Evolutionary conservation across 1,140 invertebrate species (phyloP), one percentile per base, ranked within the genome.

Genomic region (Catajapyx aquilonaris): DNA sequence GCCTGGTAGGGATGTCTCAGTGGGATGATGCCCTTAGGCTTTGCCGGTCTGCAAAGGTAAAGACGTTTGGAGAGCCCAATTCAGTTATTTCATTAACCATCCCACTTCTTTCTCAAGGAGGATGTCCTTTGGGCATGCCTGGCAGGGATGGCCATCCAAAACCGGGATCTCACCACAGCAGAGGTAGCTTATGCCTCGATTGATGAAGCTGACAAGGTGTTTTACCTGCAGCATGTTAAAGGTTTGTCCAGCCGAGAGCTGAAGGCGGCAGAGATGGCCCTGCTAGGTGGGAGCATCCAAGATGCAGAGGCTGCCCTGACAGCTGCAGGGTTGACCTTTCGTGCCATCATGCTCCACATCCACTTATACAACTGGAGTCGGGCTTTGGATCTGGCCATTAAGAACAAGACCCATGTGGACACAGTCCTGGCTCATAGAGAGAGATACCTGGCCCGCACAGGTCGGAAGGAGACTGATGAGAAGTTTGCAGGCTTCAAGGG

Each of bases 121-220:
- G 75, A 81, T 44, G 71, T 69, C 22, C 54, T 93, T 13, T 95
- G 90, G 88, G 78, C 85, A 1, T 83, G 80, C 48, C 61, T 94
- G 42, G 88, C 87, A 2, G 81, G 80, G 1, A 64, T 91, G 55
- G 74, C 87, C 10, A 76, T 76, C 34, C 72, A 80, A 44, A 69
- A 69, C 31, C 77, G 73, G 50, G 68, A 86, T 46, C 56, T 93
- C 17, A 66, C 73, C 28, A 74, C 83, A 20, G 86, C 87, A 1
- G 87, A 94, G 64, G 76, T 91, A 52, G 81, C 85, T 7, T 96
- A 90, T 60, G 79, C 85, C n/a, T 75, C 84, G 17, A 81, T 95
- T 38, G 71, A 74, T 42, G 76, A 86, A 65, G 76, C 73, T 32
- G 86, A 94, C 48, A 91, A 93, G 71, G 87, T 94, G 0, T 68